These are phyloP conservation scores for Unio pictorum DNA, from an alignment of 2,888 invertebrate genomes.

Conservation along the genomic window DNA sequence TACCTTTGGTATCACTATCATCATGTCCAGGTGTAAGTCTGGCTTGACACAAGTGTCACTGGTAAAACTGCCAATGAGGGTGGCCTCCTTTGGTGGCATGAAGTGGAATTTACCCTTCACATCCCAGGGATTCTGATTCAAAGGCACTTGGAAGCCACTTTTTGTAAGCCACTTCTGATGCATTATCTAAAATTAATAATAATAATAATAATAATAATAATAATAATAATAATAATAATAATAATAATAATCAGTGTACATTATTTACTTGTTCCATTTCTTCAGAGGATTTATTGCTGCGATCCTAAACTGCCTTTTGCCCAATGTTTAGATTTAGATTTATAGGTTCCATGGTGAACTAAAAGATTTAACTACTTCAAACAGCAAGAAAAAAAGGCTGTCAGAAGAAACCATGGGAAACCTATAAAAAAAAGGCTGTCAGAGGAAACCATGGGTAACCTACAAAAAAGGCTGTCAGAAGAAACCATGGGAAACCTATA, in stretches of 20 bases:
- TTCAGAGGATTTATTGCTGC: too few species aligned
- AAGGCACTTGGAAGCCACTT: conserved; percentile 76
- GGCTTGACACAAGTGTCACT: conserved; percentile 80
- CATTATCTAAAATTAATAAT: conserved; percentile 38
- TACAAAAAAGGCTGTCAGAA: neutral
- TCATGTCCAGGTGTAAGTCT: conserved; percentile 79
- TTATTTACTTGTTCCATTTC: too few species aligned
- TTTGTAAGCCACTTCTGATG: conserved; percentile 69
- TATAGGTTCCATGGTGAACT: too few species aligned
- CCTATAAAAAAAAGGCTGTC: neutral
- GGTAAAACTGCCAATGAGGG: conserved; percentile 80
- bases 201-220: neutral
- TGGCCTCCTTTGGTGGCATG: conserved; percentile 78
- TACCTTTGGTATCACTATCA: conserved; percentile 82
- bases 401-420: too few species aligned
- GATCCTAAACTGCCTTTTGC: too few species aligned
- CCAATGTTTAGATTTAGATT: too few species aligned
- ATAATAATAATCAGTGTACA: too few species aligned
- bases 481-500: neutral
- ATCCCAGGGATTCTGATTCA: conserved; percentile 73
- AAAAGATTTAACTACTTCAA: neutral
- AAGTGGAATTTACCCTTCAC: conserved; percentile 78
- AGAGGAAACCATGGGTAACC: too few species aligned
- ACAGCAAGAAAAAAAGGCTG: neutral
- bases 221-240: too few species aligned